Evolutionary conservation across 2,113 vertebrate genomes (phyloP).

Genomic region (Crocuta crocuta): DNA sequence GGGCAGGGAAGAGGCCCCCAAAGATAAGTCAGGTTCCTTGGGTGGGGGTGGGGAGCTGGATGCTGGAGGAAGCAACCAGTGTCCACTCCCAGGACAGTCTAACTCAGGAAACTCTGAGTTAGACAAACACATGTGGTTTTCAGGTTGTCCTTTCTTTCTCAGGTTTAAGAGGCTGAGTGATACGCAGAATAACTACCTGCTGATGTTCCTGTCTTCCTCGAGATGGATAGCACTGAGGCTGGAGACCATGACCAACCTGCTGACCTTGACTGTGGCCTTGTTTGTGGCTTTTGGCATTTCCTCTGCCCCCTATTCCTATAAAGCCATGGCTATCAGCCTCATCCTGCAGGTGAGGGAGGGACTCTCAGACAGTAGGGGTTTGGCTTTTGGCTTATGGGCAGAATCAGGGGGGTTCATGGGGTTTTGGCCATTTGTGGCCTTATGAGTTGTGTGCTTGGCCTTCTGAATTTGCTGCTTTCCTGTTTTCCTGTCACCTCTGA

Average conservation of each 20-base stretch:
- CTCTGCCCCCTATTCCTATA: background rate
- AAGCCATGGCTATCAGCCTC: constrained; percentile 41
- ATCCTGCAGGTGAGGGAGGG: constrained; percentile 62
- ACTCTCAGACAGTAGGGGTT: accelerated
- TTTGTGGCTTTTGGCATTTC: constrained; percentile 28
- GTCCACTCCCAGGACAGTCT: background rate
- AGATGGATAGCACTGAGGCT: background rate
- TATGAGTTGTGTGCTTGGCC: too few species aligned
- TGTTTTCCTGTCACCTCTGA: background rate
- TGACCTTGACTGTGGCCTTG: constrained; percentile 44
- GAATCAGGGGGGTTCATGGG: background rate
- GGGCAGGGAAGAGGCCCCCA: too few species aligned
- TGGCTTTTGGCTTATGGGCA: background rate
- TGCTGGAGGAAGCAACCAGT: background rate
- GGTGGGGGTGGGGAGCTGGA: background rate
- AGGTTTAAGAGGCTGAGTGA: constrained; percentile 44
- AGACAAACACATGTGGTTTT: background rate
- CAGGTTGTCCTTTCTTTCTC: background rate
- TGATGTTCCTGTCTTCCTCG: background rate
- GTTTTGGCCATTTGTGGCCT: background rate
- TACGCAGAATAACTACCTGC: background rate
- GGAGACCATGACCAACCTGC: constrained; percentile 40
- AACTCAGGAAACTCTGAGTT: too few species aligned
- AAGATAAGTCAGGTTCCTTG: background rate
- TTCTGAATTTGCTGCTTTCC: background rate